Evolutionary conservation across 2,888 invertebrate species (phyloP).

Genomic region (Archips xylosteana): DNA sequence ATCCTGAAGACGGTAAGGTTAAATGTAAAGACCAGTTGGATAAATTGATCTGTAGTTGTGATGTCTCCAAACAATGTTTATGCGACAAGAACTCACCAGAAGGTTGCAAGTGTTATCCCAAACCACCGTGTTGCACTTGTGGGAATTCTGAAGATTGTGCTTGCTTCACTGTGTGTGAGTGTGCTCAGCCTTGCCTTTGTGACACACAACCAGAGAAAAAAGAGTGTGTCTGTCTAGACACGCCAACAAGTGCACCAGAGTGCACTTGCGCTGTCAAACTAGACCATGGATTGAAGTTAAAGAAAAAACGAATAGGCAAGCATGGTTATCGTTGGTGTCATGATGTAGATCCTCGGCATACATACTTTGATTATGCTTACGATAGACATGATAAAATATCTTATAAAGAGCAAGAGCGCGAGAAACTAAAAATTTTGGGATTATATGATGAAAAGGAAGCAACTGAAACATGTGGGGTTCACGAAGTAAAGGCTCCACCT

Average conservation of each 20-base stretch:
- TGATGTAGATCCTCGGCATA: constrained; percentile 74
- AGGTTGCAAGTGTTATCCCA: constrained; percentile 65
- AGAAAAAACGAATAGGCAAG: constrained; percentile 68
- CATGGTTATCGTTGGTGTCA: constrained; percentile 77
- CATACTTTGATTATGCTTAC: constrained; percentile 76
- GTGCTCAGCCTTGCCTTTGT: constrained; percentile 69
- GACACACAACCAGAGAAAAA: constrained; percentile 53
- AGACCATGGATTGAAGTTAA: constrained; percentile 58
- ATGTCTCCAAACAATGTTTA: constrained; percentile 56
- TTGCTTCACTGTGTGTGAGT: constrained; percentile 67
- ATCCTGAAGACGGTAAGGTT: constrained; percentile 52
- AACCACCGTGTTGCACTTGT: constrained; percentile 61
- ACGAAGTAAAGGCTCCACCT: constrained; percentile 60
- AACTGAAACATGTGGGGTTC: constrained; percentile 54
- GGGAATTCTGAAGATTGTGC: constrained; percentile 68
- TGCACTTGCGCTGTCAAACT: constrained; percentile 60
- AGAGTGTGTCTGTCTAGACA: constrained; percentile 63
- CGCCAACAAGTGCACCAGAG: constrained; percentile 43
- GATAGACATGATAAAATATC: constrained; percentile 67
- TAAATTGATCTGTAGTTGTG: constrained; percentile 65
- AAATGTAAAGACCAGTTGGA: constrained; percentile 58
- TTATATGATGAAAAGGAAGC: constrained; percentile 54
- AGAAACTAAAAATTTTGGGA: constrained; percentile 68
- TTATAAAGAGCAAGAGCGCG: constrained; percentile 54
- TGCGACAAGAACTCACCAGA: constrained; percentile 54